A percentile compares a stretch with the other conserved stretches of the same genome.
These are phyloP conservation scores for Pinctada fucata DNA, from an alignment of 2,888 invertebrate species.

Conservation along the genomic window DNA sequence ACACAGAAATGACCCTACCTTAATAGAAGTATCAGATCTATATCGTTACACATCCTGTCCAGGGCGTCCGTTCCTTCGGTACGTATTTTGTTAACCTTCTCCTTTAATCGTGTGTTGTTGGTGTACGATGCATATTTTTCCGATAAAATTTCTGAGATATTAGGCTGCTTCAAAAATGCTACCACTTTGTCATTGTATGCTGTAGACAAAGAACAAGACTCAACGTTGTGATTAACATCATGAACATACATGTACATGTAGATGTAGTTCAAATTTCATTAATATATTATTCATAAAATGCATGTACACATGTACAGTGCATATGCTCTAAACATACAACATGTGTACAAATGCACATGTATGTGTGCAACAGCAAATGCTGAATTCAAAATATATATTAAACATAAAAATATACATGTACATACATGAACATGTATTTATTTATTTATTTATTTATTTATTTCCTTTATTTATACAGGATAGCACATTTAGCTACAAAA, in stretches of 20 bases:
- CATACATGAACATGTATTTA: no score
- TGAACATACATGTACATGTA: neutral
- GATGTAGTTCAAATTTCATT: neutral
- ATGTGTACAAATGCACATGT: no score
- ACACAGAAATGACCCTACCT: constrained; percentile 81
- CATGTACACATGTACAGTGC: neutral
- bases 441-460: no score
- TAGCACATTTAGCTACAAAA: no score
- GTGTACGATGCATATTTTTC: constrained; percentile 81
- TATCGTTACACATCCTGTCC: constrained; percentile 91
- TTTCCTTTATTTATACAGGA: no score
- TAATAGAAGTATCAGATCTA: constrained; percentile 93
- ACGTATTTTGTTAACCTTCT: constrained; percentile 90
- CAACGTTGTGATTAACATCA: neutral
- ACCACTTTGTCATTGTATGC: constrained; percentile 96
- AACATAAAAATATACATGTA: no score
- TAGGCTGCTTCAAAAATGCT: constrained; percentile 95
- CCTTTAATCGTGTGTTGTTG: constrained; percentile 86
- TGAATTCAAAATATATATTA: no score
- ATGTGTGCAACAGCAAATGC: no score
- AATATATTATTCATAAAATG: neutral
- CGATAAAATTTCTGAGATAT: constrained; percentile 91
- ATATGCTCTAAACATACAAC: no score
- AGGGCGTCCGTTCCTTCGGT: constrained; percentile 93
- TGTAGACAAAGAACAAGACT: constrained; percentile 45